These are phyloP conservation scores for Pseudachorutes palmiensis DNA, from an alignment of 1,140 invertebrate species.

Conservation along the genomic window DNA sequence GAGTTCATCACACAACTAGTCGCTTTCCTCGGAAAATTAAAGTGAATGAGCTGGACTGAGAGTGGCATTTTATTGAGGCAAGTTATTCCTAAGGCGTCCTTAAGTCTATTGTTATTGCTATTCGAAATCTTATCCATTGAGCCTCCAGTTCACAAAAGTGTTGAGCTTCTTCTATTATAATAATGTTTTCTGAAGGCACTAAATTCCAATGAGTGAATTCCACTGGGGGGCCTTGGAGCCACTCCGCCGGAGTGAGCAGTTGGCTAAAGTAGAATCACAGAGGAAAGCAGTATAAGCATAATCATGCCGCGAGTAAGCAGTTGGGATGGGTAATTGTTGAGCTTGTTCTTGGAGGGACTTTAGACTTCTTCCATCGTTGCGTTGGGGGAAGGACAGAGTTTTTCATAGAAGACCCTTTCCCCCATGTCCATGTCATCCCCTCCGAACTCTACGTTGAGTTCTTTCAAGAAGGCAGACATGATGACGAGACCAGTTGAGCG, in stretches of 20 bases:
- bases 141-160: too few species aligned
- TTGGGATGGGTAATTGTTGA: background rate
- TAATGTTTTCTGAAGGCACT: too few species aligned
- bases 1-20: slow-evolving; percentile 58
- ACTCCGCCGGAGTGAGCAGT: too few species aligned
- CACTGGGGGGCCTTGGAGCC: too few species aligned
- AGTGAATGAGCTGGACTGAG: background rate
- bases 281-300: too few species aligned
- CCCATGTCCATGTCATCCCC: background rate
- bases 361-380: background rate
- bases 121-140: too few species aligned
- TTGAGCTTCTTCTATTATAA: too few species aligned
- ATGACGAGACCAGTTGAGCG: background rate
- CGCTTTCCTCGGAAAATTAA: slow-evolving; percentile 38
- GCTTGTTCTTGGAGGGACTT: background rate
- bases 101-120: too few species aligned
- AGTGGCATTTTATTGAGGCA: background rate
- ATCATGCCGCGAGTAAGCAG: background rate
- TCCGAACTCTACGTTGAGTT: background rate
- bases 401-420: background rate
- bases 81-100: background rate
- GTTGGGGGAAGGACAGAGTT: slow-evolving; percentile 2
- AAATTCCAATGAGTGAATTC: too few species aligned
- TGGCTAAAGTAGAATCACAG: too few species aligned
- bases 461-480: slow-evolving; percentile 4